Base-by-base conservation (phyloP, 2,797 vertebrate genomes). In the Aselliscus stoliczkanus region DNA sequence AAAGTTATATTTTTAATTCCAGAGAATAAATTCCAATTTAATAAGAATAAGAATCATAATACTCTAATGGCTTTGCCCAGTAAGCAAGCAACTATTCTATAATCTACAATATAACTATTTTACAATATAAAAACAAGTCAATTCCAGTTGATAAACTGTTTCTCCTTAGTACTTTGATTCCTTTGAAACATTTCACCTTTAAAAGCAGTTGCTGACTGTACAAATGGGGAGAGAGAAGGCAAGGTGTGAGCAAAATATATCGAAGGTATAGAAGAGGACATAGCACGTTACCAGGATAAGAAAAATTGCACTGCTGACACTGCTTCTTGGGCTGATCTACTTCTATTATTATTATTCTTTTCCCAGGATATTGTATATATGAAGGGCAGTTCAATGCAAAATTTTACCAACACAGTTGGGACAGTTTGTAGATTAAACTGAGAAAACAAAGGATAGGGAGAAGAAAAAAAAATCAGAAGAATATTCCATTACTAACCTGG, bases 401-500 rank as follows among this genome's bases (percentile, higher is more conserved):
- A 72, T n/a, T 34, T 80, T 18, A 85, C 29, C 15, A 81, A 62
- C 12, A 81, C 4, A n/a, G n/a, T n/a, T n/a, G n/a, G 39, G 17
- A 80, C 27, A 83, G 27, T 87, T 18, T 62, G 21, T 54, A 14
- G 21, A 47, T 47, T 37, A 60, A 52, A 67, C 18, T 75, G 6
- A n/a, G 13, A 27, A 60, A 58, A 72, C 14, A 54, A 25, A 34
- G 0, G 9, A 54, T 7, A 64, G 4, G 69, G 17, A 73, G 27
- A 56, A 56, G n/a, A n/a, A 77, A 42, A 39, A 42, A 27, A 42
- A 29, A 44, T 34, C 4, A 15, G 1, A 76, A 70, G 5, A 56
- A 60, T 52, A 54, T 44, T 83, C 27, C 7, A 72, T 21, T 56
- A 97, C 97, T 81, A 98, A 99, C 99, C 99, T 99, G 99, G 97